Evolutionary conservation across 2,888 invertebrate species (phyloP).

Genomic region (Dicycla oo): DNA sequence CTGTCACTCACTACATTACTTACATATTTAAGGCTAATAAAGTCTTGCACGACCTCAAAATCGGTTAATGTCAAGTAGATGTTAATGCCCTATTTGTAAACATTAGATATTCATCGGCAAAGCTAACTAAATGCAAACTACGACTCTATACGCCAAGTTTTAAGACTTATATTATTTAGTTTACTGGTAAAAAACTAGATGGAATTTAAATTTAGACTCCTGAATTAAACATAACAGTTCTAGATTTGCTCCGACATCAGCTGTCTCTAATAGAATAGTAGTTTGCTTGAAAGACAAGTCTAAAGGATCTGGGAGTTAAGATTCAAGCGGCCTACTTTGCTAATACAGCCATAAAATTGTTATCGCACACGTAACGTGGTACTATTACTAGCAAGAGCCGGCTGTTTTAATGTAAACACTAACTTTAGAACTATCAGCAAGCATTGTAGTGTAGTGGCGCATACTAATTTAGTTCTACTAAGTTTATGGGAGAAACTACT

Average conservation of each 20-base stretch:
- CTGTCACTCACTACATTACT: slow-evolving; percentile 19
- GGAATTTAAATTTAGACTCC: slow-evolving; percentile 5
- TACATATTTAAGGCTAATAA: slow-evolving; percentile 19
- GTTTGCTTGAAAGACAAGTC: slow-evolving; percentile 6
- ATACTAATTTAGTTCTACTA: slow-evolving; percentile 45
- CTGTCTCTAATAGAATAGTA: slow-evolving; percentile 11
- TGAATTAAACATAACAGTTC: slow-evolving; percentile 47
- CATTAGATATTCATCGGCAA: slow-evolving; percentile 22
- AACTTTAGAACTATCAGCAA: slow-evolving; percentile 39
- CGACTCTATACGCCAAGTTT: neutral
- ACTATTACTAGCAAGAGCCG: slow-evolving; percentile 39
- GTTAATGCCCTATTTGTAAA: slow-evolving; percentile 57
- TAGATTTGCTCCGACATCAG: slow-evolving; percentile 19
- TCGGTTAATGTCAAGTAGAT: slow-evolving; percentile 59
- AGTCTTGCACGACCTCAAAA: slow-evolving; percentile 48
- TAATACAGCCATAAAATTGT: slow-evolving; percentile 35
- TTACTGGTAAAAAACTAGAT: neutral
- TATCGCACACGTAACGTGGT: slow-evolving; percentile 22
- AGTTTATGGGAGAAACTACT: slow-evolving; percentile 14
- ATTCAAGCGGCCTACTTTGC: slow-evolving; percentile 16
- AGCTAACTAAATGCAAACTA: neutral
- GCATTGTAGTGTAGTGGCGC: slow-evolving; percentile 22
- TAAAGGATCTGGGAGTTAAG: slow-evolving; percentile 33
- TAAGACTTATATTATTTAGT: slow-evolving; percentile 8
- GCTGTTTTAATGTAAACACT: slow-evolving; percentile 41